phyloP scores from a whole-genome alignment of 2,888 invertebrate genomes.

The Acanthopleura granulata region DNA sequence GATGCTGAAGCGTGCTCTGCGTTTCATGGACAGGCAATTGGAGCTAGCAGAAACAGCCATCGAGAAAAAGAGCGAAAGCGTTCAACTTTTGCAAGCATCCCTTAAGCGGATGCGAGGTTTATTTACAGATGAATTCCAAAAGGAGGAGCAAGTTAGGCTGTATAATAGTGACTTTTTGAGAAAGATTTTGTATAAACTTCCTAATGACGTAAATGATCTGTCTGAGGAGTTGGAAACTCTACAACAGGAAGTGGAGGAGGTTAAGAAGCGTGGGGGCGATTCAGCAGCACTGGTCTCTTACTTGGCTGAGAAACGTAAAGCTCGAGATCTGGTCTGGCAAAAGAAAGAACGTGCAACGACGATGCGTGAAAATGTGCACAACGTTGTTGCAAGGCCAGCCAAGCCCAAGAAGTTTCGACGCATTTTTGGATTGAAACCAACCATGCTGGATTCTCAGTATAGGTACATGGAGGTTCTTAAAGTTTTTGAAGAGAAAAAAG shows the following conservation, averaged over 20 bases:
- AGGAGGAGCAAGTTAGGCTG: constrained; percentile 36
- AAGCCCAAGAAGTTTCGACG: background rate
- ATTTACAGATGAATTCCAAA: constrained; percentile 42
- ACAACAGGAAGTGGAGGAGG: constrained; percentile 42
- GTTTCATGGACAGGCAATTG: constrained; percentile 34
- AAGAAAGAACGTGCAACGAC: constrained; percentile 35
- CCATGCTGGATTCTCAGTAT: constrained; percentile 37
- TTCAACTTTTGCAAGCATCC: constrained; percentile 42
- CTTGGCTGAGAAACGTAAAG: constrained; percentile 32
- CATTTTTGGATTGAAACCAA: background rate
- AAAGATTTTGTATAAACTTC: constrained; percentile 43
- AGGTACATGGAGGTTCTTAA: constrained; percentile 49
- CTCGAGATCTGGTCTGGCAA: constrained; percentile 40
- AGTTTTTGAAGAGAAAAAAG: constrained; percentile 38
- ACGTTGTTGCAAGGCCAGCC: constrained; percentile 39
- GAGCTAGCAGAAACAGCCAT: constrained; percentile 40
- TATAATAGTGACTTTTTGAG: constrained; percentile 42
- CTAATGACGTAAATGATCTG: constrained; percentile 43
- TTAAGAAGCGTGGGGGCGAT: constrained; percentile 30
- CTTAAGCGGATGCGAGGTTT: constrained; percentile 40
- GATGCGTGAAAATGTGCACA: constrained; percentile 53
- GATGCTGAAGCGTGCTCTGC: constrained; percentile 34
- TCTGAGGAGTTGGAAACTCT: constrained; percentile 39
- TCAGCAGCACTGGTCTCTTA: constrained; percentile 23
- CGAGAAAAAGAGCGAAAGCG: constrained; percentile 38